Conservation (phyloP, 1,140 invertebrate genomes). For the Eumeta japonica region DNA sequence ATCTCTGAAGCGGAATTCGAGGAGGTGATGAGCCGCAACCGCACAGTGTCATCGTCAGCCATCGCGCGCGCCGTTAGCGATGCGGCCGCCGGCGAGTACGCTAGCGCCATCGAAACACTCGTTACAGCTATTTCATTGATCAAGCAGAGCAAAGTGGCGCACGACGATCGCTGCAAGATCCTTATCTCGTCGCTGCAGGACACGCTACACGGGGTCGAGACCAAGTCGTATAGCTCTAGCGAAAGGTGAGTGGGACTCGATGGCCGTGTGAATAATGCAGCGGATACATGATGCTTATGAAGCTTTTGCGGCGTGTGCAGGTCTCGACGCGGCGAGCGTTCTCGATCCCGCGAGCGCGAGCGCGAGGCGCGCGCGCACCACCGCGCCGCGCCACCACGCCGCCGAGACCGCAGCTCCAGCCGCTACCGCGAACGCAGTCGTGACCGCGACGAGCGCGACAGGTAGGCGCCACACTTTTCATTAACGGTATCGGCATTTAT, state of each 20-base stretch:
- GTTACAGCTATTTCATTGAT: slow-evolving; percentile 98
- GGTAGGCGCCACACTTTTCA: no score
- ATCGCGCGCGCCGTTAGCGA: slow-evolving; percentile 96
- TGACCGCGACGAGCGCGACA: slow-evolving; percentile 63
- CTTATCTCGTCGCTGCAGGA: slow-evolving; percentile 95
- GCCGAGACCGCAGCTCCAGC: slow-evolving; percentile 76
- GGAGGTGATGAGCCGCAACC: slow-evolving; percentile 95
- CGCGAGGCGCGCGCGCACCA: slow-evolving; percentile 71
- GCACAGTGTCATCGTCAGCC: slow-evolving; percentile 95
- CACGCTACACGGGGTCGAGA: slow-evolving; percentile 94
- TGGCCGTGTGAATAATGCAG: no score
- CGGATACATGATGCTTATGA: no score
- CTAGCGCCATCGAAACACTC: slow-evolving; percentile 96
- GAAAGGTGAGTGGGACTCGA: slow-evolving; percentile 59
- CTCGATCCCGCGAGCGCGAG: slow-evolving; percentile 79
- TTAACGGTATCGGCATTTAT: no score
- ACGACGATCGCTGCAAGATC: slow-evolving; percentile 98
- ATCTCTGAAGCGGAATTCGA: slow-evolving; percentile 90
- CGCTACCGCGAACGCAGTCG: slow-evolving; percentile 77
- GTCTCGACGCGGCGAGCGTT: no score
- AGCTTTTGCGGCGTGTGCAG: no score
- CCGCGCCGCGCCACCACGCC: slow-evolving; percentile 62
- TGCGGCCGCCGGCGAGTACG: slow-evolving; percentile 94
- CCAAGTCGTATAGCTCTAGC: slow-evolving; percentile 83
- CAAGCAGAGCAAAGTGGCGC: slow-evolving; percentile 96